Evolutionary conservation across 2,797 vertebrate genomes (phyloP), one percentile per base, ranked within the genome.

Genomic region (Ptychobarbus kaznakovi): DNA sequence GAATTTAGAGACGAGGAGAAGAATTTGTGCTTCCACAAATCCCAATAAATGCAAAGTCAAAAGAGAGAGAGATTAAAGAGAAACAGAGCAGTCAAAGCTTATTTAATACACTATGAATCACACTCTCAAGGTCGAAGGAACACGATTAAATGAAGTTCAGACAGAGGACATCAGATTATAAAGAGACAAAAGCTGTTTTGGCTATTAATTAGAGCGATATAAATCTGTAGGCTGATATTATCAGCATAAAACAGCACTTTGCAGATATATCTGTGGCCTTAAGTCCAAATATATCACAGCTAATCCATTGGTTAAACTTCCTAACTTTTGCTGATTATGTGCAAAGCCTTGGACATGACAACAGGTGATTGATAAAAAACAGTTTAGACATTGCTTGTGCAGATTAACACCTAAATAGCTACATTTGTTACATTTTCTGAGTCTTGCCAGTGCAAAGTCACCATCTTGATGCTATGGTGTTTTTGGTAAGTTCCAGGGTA

Each of bases 1-100:
- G 86, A 86, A 89, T 74, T 73, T 75, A 72, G 75, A 88, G 87
- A 80, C 69, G 56, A 90, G 86, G 65, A 82, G 22, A 86, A 77
- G 61, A 88, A 80, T 89, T 90, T 76, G n/a, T n/a, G 68, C 84
- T 88, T 87, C 18, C 73, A 69, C 82, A 84, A 49, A 87, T 69
- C 61, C 22, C 51, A 35, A 82, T 35, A 81, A 86, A 40, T 66
- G 40, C 58, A 58, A 77, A 56, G 68, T 66, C 78, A 79, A 68
- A 70, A 74, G 86, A 69, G 65, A 58, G 79, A 75, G 53, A 53
- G 80, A 85, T 80, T 77, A 87, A 32, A 69, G 69, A 78, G 68
- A 78, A 82, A 66, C 25, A 20, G 53, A 51, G 38, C 53, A 51
- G 63, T 69, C 73, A 76, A 38, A 46, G 66, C 68, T 65, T 72